Base-by-base conservation (phyloP, 2,888 invertebrate genomes). In the Lithophane leautieri region DNA sequence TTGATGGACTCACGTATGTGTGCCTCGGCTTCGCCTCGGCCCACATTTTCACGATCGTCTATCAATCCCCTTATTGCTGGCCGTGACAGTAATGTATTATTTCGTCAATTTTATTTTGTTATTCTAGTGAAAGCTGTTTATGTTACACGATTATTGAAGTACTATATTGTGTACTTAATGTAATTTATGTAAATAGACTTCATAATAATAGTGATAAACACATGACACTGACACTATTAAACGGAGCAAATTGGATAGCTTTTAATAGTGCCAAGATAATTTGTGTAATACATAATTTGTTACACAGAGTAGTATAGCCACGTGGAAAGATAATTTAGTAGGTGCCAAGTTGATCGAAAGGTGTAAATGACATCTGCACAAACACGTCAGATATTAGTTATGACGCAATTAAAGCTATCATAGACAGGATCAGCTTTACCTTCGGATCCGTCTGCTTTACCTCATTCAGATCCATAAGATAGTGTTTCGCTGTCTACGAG, bases 141-240 rank as follows among this genome's bases (percentile, higher is more conserved):
- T 58, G 40, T 68, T 42, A 65, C 60, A 69, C 54, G 12, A 71
- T 76, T 71, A 76, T 25, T 65, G 28, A 54, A 58, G 69, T 54
- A 60, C 25, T 66, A 75, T 34, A 74, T 71, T 66, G 56, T 72
- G 52, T 62, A 73, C 60, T 67, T 69, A 76, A 76, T 78, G 34
- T 75, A 79, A 78, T 84, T 81, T 78, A 84, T 83, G 84, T 73
- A 80, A 87, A 87, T 84, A 58, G 42, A 67, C 67, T 71, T 42
- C 58, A 61, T 82, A 69, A 73, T 85, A 74, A 78, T 76, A 79
- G 75, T 72, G 50, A 78, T 78, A 79, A 47, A 68, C 70, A 50
- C 66, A 66, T 84, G 86, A 80, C 82, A 84, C 76, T 87, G 86
- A 86, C 87, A 84, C 79, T 81, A 82, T 84, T 85, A 56, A 70